A percentile compares a stretch with the other conserved stretches of the same genome.
These are phyloP conservation scores for Hypsopygia costalis DNA, from an alignment of 2,888 invertebrate species.

Conservation along the genomic window DNA sequence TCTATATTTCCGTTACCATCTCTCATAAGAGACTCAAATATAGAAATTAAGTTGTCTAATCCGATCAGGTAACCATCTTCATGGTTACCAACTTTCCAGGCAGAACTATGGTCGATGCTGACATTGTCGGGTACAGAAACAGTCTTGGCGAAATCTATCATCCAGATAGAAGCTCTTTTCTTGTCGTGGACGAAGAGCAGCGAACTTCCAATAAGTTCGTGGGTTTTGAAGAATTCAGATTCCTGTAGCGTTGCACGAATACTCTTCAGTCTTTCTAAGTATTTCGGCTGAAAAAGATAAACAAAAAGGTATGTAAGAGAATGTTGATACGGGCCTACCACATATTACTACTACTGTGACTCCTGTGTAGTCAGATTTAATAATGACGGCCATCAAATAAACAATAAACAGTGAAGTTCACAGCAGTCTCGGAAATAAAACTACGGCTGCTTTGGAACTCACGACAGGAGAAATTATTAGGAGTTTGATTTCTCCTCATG, in stretches of 20 bases:
- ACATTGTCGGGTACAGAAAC: constrained; percentile 88
- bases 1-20: constrained; percentile 67
- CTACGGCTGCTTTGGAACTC: too few species aligned
- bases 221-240: constrained; percentile 94
- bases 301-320: constrained; percentile 10
- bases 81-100: constrained; percentile 97
- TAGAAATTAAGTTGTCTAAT: constrained; percentile 92
- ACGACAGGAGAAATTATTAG: too few species aligned
- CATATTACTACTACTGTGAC: too few species aligned
- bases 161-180: constrained; percentile 93
- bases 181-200: constrained; percentile 96
- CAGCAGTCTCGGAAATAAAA: too few species aligned
- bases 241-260: constrained; percentile 91
- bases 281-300: constrained; percentile 84
- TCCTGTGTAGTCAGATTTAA: too few species aligned
- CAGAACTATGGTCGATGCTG: constrained; percentile 88
- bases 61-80: constrained; percentile 98
- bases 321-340: too few species aligned
- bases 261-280: constrained; percentile 91
- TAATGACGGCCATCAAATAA: too few species aligned
- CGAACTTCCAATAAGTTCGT: constrained; percentile 97
- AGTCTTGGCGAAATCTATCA: constrained; percentile 99
- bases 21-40: constrained; percentile 85
- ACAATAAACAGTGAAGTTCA: too few species aligned
- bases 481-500: too few species aligned